Percentiles rank a stretch among this genome's conserved stretches.
Conservation (phyloP, 2,888 invertebrate genomes). For the Aphodius granarius region DNA sequence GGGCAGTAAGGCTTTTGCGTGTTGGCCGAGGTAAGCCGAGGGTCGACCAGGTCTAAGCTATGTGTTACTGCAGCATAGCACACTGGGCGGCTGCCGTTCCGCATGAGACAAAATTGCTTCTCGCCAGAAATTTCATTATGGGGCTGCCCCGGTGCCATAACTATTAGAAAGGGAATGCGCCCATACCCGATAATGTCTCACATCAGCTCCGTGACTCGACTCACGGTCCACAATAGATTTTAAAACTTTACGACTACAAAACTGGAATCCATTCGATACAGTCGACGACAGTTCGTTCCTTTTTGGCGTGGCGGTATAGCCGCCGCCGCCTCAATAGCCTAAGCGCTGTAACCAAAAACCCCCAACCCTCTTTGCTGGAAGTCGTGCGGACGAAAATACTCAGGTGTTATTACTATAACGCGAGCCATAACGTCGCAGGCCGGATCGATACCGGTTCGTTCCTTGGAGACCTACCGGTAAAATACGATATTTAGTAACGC, state of each 20-base stretch:
- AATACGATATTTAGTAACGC: constrained; percentile 21
- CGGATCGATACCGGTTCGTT: constrained; percentile 16
- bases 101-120: constrained; percentile 38
- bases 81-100: constrained; percentile 29
- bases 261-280: constrained; percentile 28
- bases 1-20: constrained; percentile 10
- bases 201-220: constrained; percentile 34
- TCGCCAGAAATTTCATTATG: constrained; percentile 32
- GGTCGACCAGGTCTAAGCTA: constrained; percentile 5
- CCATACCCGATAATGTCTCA: constrained; percentile 27
- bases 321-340: constrained; percentile 10
- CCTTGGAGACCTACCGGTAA: constrained; percentile 15
- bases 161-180: constrained; percentile 34
- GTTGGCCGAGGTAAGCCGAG: constrained; percentile 1
- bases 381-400: constrained; percentile 14
- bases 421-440: constrained; percentile 17
- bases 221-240: constrained; percentile 33
- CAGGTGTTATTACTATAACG: constrained; percentile 27
- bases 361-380: constrained; percentile 16
- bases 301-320: constrained; percentile 5
- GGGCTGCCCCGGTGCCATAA: constrained; percentile 25
- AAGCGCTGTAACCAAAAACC: background rate
- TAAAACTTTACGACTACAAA: constrained; percentile 30
- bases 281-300: constrained; percentile 19
- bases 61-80: constrained; percentile 9